Evolutionary conservation across 2,888 invertebrate genomes (phyloP).

Genomic region (Chloromyia formosa): DNA sequence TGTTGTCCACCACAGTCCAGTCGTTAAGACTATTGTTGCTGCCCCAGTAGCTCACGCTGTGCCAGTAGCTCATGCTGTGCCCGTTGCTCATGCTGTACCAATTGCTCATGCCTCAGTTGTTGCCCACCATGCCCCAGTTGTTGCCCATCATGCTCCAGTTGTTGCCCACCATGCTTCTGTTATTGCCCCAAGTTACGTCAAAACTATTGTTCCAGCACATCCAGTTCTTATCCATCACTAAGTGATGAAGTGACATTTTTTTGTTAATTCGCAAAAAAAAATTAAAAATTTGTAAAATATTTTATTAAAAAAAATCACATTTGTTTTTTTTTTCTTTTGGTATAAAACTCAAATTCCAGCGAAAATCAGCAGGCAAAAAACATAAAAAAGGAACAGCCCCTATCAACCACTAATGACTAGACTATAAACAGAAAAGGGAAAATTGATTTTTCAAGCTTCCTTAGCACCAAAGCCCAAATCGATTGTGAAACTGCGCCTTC

Average conservation of each 20-base stretch:
- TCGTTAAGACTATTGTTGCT: slow-evolving; percentile 36
- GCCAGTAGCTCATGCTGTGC: slow-evolving; percentile 28
- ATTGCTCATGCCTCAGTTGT: slow-evolving; percentile 55
- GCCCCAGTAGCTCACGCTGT: slow-evolving; percentile 29
- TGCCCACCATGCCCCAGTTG: slow-evolving; percentile 58
- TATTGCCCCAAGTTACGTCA: slow-evolving; percentile 46
- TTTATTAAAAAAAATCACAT: slow-evolving; percentile 4
- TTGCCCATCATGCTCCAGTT: slow-evolving; percentile 51
- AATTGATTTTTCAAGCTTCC: too few relatives aligned
- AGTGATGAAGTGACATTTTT: slow-evolving; percentile 19
- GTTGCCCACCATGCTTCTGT: slow-evolving; percentile 51
- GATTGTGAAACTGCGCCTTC: too few relatives aligned
- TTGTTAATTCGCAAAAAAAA: not conserved
- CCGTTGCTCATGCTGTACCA: slow-evolving; percentile 32
- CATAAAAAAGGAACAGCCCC: too few relatives aligned
- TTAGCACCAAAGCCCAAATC: too few relatives aligned
- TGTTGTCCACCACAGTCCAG: slow-evolving; percentile 35
- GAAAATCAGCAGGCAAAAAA: too few relatives aligned
- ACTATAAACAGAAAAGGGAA: too few relatives aligned
- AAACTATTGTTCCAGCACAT: slow-evolving; percentile 45
- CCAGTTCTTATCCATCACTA: slow-evolving; percentile 61
- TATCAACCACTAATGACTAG: too few relatives aligned
- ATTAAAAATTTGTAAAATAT: not conserved
- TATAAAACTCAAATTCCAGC: too few relatives aligned
- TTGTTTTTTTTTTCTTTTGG: too few relatives aligned